Base-by-base conservation (phyloP, 2,113 vertebrate genomes). In the Sapayoa aenigma region DNA sequence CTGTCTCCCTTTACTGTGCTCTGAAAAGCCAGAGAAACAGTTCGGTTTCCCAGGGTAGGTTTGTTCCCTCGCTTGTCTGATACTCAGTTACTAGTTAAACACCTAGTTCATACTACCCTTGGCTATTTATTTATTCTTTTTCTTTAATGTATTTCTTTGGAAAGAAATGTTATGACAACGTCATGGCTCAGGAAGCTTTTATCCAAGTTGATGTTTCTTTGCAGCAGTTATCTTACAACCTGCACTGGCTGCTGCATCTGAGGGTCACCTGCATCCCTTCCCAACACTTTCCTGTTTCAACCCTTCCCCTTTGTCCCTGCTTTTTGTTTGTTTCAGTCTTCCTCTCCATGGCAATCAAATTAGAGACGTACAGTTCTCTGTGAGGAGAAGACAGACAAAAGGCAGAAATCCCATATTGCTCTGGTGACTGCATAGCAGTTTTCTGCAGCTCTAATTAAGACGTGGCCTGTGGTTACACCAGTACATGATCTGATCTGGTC, bases 391-490 rank as follows among this genome's bases (percentile, higher is more conserved):
- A 42, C 80, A 84, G 77, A 65, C 24, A 84, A 79, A 94, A 77
- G 80, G 50, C 85, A 89, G 72, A 89, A 77, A 42, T n/a, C 39
- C 27, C 17, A 21, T 25, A 66, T 50, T 85, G 63, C 87, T 87
- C 46, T 72, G 69, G 68, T 94, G 39, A 92, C 25, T 79, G 23
- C n/a, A 9, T 33, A 89, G 60, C 33, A 58, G 37, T 58, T 63
- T 85, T 93, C 71, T 87, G 71, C 82, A 88, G 33, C 55, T 85
- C 66, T 88, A 87, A 94, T 94, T 71, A 87, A 53, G 52, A 78
- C 5, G 9, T 37, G 87, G 62, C 67, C 84, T 90, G 91, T 93
- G 87, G 78, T 88, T 87, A 73, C 35, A 55, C 63, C 42, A 46
- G 41, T 49, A 33, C 2, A 0, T 1, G 11, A 58, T 35, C 37